These are phyloP conservation scores for Drosophila mayaguana DNA, from an alignment of 2,888 invertebrate genomes.

Conservation along the genomic window DNA sequence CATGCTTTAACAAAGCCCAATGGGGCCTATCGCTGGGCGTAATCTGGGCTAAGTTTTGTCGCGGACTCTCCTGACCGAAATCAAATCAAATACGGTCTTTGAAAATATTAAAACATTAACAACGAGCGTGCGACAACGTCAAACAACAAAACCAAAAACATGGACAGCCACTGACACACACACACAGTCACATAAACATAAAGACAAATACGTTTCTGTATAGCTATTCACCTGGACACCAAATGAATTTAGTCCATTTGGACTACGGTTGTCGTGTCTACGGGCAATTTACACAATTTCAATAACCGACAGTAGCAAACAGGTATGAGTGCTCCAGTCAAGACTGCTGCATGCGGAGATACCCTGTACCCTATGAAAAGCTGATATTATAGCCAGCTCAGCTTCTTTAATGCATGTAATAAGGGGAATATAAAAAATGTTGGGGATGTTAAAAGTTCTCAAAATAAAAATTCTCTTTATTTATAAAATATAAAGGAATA, in stretches of 20 bases:
- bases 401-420: too few species aligned
- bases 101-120: slow-evolving; percentile 61
- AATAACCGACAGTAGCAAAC: slow-evolving; percentile 51
- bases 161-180: slow-evolving; percentile 3
- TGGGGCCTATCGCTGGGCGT: slow-evolving; percentile 31
- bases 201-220: too few species aligned
- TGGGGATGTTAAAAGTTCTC: too few species aligned
- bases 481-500: too few species aligned
- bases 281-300: slow-evolving; percentile 74
- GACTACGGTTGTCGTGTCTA: slow-evolving; percentile 57
- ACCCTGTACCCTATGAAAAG: background rate
- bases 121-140: slow-evolving; percentile 28
- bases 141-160: slow-evolving; percentile 24
- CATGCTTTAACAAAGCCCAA: slow-evolving; percentile 1
- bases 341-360: background rate
- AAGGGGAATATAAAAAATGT: too few species aligned
- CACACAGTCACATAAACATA: background rate
- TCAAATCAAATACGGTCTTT: slow-evolving; percentile 62
- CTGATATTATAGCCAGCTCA: background rate
- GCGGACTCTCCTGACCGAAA: slow-evolving; percentile 30
- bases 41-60: slow-evolving; percentile 37
- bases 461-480: too few species aligned
- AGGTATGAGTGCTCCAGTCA: background rate
- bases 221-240: slow-evolving; percentile 33
- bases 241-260: slow-evolving; percentile 30